Conservation (phyloP, 2,888 invertebrate species). For the Diadromus collaris region DNA sequence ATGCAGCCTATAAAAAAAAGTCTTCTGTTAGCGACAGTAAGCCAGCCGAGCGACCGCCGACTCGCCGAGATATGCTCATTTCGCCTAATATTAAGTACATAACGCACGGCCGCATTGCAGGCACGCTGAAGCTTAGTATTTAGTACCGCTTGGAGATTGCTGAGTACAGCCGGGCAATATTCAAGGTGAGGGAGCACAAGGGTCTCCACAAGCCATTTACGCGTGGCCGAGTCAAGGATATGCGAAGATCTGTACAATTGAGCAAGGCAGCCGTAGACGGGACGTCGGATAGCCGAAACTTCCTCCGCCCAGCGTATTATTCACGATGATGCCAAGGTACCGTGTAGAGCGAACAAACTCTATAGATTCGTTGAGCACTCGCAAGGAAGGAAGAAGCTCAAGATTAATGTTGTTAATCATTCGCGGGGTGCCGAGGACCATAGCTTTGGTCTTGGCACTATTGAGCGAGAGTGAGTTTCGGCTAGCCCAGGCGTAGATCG, state of each 20-base stretch:
- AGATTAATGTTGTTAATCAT: not conserved
- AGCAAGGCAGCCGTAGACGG: not conserved
- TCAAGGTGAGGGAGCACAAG: not conserved
- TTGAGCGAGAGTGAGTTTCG: no score
- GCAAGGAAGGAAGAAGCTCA: not conserved
- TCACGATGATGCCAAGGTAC: constrained; percentile 10
- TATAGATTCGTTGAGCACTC: not conserved
- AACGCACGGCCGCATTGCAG: not conserved
- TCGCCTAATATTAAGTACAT: not conserved
- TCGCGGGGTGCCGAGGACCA: constrained; percentile 21
- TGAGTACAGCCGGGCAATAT: not conserved
- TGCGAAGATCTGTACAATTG: not conserved
- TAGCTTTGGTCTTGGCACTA: constrained; percentile 33
- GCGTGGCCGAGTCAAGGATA: not conserved
- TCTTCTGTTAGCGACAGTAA: not conserved
- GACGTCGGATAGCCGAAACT: not conserved
- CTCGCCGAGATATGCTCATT: not conserved
- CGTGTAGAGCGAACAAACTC: not conserved
- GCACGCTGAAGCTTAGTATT: not conserved
- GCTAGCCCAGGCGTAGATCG: constrained; percentile 3
- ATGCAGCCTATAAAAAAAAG: not conserved
- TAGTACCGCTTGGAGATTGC: no score
- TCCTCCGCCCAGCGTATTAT: not conserved
- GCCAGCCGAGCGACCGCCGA: not conserved
- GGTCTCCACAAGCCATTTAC: not conserved